Evolutionary conservation across 2,888 invertebrate species (phyloP), one percentile per base, ranked within the genome.

Genomic region (Apoda limacodes): DNA sequence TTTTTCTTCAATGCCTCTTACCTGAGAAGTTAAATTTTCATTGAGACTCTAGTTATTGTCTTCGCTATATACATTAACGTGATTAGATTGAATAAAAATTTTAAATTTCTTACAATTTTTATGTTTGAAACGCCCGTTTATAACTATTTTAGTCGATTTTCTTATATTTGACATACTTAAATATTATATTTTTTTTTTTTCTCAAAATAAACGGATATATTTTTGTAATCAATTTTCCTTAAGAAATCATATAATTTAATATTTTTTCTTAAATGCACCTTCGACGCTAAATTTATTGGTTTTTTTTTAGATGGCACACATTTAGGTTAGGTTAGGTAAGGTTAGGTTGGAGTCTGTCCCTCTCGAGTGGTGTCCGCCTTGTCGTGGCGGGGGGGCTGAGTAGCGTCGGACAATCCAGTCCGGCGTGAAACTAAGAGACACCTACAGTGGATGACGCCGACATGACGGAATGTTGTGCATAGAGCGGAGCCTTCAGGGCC

Each of bases 291-390:
- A 7, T 13, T 24, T 14, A 9, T 13, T 7, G 13, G 17, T 14
- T 22, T 22, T 22, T 12, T 10, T 20, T n/a, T 14, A 9, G 29
- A 23, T 14, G 11, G 12, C 22, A 10, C n/a, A 17, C 21, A 30
- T 36, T 40, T 42, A 34, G 38, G 38, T 40, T 39, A 37, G 38
- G 38, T 40, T 43, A 37, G 40, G 40, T 43, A 40, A 37, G 40
- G 43, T 43, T 43, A 39, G 43, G 42, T 43, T 43, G 37, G 42
- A 40, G 40, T 43, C 36, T 38, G 43, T 43, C 39, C 34, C 40
- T 40, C 39, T 42, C 34, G 40, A 38, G 40, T 40, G n/a, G n/a
- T n/a, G n/a, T n/a, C n/a, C n/a, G n/a, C n/a, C n/a, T n/a, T n/a
- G n/a, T n/a, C n/a, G n/a, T n/a, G n/a, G n/a, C n/a, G n/a, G n/a